These are phyloP conservation scores for Chloebia gouldiae DNA, from an alignment of 2,113 vertebrate species.

Conservation along the genomic window DNA sequence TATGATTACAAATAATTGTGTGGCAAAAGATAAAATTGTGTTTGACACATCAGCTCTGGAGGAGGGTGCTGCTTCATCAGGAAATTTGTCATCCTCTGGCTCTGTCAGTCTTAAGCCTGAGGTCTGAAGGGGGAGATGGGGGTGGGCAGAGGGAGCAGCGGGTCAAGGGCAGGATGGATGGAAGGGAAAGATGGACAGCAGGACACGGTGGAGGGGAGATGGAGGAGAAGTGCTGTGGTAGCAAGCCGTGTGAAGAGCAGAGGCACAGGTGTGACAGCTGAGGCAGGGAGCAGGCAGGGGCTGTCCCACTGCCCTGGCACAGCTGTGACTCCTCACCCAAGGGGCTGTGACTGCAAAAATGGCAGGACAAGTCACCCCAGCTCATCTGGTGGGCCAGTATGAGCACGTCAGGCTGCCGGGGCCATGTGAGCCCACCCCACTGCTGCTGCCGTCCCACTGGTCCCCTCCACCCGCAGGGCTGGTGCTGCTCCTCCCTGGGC, in stretches of 20 bases:
- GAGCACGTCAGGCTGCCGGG: background rate
- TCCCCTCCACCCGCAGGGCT: fast-evolving
- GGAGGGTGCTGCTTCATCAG: background rate
- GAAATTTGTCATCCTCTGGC: background rate
- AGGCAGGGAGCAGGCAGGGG: background rate
- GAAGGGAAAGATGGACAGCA: background rate
- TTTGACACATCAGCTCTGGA: background rate
- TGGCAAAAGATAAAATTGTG: background rate
- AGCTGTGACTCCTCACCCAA: background rate
- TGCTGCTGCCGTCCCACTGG: fast-evolving
- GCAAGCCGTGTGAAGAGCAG: fast-evolving
- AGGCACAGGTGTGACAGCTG: fast-evolving
- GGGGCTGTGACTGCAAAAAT: background rate
- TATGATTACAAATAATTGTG: background rate
- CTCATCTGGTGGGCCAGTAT: background rate
- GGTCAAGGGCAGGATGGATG: background rate
- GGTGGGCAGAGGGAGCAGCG: background rate
- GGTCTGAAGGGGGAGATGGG: background rate
- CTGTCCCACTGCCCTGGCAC: background rate
- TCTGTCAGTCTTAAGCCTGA: background rate
- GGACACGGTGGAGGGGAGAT: fast-evolving
- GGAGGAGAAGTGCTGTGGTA: too few species aligned
- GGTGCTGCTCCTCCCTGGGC: background rate
- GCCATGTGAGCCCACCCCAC: fast-evolving
- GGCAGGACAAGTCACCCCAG: background rate